Base-by-base conservation (phyloP, 2,797 vertebrate genomes). In the Karalla daura region DNA sequence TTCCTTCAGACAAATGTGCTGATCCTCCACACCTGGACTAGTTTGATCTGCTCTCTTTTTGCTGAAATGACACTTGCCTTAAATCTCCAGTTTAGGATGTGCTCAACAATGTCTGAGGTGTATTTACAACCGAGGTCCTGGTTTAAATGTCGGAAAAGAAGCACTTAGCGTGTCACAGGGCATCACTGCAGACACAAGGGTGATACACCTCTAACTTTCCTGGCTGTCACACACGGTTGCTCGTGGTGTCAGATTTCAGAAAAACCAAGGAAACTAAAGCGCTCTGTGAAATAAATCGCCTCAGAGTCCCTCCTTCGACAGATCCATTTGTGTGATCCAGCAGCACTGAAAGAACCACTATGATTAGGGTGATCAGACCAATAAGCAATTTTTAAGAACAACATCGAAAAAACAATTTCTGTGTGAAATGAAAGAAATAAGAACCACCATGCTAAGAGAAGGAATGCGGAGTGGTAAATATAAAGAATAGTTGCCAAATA, bases 21-120 rank as follows among this genome's bases (percentile, higher is more conserved):
- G 59, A 65, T 65, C 44, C 47, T 70, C 49, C 66, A 51, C 47
- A 6, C 41, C 73, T 67, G 5, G 23, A 15, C 56, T 4, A 10
- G 20, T 77, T 65, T 88, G 68, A 79, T 84, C 47, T 47, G 15
- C 37, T 76, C 30, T 47, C 43, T 30, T 35, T 45, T 54, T 53
- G 51, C 36, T 39, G 30, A 79, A 73, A 75, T 69, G 65, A 63
- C 76, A 67, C 33, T 18, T 8, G 21, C 53, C 43, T 55, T 53
- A 24, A 65, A 74, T 69, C 63, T 66, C 24, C 61, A 5, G 36
- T 55, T 24, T 20, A 17, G 5, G 2, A 1, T 40, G 4, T 21
- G 39, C 25, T 17, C 52, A 56, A 54, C 63, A 50, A 50, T 45
- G 25, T 43, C 76, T 58, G 24, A 55, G 35, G 1, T 35, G 44